Evolutionary conservation across 2,113 vertebrate species (phyloP).

Genomic region (Pseudopodoces humilis): DNA sequence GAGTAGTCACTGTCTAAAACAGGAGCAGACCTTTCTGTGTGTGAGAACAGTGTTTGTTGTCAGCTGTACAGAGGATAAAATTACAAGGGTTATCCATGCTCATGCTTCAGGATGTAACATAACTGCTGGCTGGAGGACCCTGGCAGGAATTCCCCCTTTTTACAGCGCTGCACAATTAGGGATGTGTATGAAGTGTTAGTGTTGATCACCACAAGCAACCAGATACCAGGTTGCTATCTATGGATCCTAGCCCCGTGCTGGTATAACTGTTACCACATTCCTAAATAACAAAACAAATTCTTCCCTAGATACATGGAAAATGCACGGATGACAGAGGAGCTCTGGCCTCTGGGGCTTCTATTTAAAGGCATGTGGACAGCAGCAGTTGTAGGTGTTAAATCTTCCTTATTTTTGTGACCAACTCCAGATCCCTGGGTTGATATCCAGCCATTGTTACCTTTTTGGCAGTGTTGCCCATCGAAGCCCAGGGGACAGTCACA

Average conservation of each 20-base stretch:
- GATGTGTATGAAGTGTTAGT: background rate
- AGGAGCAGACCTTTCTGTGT: background rate
- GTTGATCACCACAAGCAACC: background rate
- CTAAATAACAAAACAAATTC: background rate
- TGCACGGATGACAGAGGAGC: background rate
- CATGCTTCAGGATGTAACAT: background rate
- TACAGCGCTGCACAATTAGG: background rate
- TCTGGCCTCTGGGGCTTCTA: background rate
- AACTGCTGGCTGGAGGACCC: background rate
- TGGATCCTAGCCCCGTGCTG: background rate
- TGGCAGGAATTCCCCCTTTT: background rate
- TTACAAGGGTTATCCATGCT: background rate
- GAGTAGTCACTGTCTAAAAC: background rate
- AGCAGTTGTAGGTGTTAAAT: background rate
- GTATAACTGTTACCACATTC: background rate
- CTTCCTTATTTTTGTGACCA: background rate
- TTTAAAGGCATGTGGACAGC: background rate
- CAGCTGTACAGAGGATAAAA: background rate
- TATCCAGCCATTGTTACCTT: constrained; percentile 78
- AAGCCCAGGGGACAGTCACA: constrained; percentile 94
- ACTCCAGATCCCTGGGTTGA: background rate
- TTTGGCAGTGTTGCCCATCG: constrained; percentile 90
- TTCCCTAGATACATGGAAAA: background rate
- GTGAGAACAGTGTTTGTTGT: background rate
- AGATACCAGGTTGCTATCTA: background rate